Percentiles rank a stretch among this genome's conserved stretches.
Conservation (phyloP, 1,140 invertebrate genomes). For the Antheraea pernyi region DNA sequence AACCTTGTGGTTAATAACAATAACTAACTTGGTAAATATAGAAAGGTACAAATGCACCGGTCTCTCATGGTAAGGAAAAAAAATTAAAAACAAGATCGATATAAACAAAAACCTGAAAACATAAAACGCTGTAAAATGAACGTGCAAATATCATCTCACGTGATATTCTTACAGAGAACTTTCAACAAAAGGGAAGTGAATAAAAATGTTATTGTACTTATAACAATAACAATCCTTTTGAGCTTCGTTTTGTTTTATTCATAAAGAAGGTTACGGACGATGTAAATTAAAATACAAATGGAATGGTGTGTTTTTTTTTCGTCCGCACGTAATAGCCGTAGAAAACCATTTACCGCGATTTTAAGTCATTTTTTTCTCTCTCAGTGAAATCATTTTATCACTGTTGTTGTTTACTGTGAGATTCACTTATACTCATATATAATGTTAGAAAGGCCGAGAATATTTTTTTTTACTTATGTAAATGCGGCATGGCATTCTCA, state of each 20-base stretch:
- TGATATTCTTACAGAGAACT: background rate
- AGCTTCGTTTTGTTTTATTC: slow-evolving; percentile 21
- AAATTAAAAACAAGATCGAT: background rate
- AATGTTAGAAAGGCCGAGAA: no score
- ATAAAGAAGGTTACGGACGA: slow-evolving; percentile 13
- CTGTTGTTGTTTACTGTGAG: background rate
- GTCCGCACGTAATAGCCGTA: slow-evolving; percentile 19
- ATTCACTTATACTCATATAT: background rate
- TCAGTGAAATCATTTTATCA: background rate
- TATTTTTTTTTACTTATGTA: no score
- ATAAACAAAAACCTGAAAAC: background rate
- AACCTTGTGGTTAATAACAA: no score
- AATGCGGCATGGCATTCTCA: background rate
- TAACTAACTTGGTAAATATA: no score
- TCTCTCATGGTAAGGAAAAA: no score
- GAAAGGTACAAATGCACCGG: no score
- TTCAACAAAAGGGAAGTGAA: background rate
- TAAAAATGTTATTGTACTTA: slow-evolving; percentile 11
- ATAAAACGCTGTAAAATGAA: background rate
- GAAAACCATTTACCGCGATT: background rate
- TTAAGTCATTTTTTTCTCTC: slow-evolving; percentile 3
- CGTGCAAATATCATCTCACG: background rate
- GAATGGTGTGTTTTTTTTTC: slow-evolving; percentile 9
- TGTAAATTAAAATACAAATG: slow-evolving; percentile 20
- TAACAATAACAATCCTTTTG: slow-evolving; percentile 22